Evolutionary conservation across 2,113 vertebrate genomes (phyloP), one percentile per base, ranked within the genome.

Genomic region (Colius striatus): DNA sequence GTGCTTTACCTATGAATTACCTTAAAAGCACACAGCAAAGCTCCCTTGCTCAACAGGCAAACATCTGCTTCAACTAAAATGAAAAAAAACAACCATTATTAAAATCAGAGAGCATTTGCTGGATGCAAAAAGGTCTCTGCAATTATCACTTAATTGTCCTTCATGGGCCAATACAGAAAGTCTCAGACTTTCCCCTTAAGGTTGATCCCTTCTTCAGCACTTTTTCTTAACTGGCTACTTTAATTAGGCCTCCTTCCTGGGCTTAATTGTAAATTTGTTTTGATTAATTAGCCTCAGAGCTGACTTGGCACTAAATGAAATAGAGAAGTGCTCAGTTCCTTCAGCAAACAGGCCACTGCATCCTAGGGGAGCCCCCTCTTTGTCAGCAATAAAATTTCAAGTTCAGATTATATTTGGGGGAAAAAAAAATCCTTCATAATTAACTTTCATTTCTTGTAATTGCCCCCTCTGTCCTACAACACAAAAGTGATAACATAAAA

Each of bases 201-300:
- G 89, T 84, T 94, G 95, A 63, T 87, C 84, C 81, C 86, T 95
- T 94, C 85, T 97, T 96, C 97, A 96, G 96, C 96, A 97, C 87
- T 97, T 97, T 95, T 92, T 80, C 82, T 87, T 95, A 92, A 95
- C 93, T 92, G 94, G 94, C 92, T 92, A 78, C 53, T 68, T 68
- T 96, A 97, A 97, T 98, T 95, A 97, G 91, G 91, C 75, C 95
- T 96, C 92, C 92, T 97, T 97, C 79, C 80, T 87, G 75, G 48
- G 87, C 76, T 97, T 98, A 97, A 97, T 89, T 97, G 93, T 97
- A 96, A 96, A 96, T 98, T 97, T 97, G 91, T 97, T 98, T 97
- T 98, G 95, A 98, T 97, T 97, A 97, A 98, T 98, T 97, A 97
- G 92, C 87, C 82, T 95, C 93, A 91, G 71, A 97, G 92, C 94